Evolutionary conservation across 2,888 invertebrate species (phyloP), one percentile per base, ranked within the genome.

Genomic region (Actias luna): DNA sequence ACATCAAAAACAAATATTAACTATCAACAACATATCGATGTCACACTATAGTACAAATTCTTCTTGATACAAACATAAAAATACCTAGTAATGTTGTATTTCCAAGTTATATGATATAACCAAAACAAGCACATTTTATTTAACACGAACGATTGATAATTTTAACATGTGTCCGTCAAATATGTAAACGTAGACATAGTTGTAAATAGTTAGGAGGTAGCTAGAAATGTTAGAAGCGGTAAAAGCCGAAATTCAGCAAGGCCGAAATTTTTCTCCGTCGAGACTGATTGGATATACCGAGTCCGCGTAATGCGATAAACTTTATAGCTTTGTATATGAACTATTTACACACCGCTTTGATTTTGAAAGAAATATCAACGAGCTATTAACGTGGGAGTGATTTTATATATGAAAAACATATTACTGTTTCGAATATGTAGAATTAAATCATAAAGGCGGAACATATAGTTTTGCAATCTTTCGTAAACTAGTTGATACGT

Each of bases 11-110:
- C 46, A 22, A 46, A 42, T n/a, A n/a, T 16, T 39, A 39, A 39
- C n/a, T 18, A 42, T 18, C 46, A 50, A 12, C 46, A 50, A 8
- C 46, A 50, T 50, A 50, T 46, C 8, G 22, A 46, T 46, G 22
- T 46, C 18, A 46, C 8, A 50, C 2, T 14, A 25, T 25, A 12
- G 25, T 25, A 50, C 46, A 2, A 22, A 8, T 25, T 46, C 25
- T 50, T 50, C 12, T 22, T 22, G 36, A 39, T 16, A 29, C n/a
- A 31, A 5, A 46, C 25, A 18, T 18, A 58, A 57, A 29, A 58
- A 52, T 63, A 63, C 63, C 63, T 63, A 59, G 59, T 36, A 22
- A 52, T 63, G 29, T 52, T 63, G 52, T 63, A 55, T 39, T 63
- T 39, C 59, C 46, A 59, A 39, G 59, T 59, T 39, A 52, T 59